phyloP scores from a whole-genome alignment of 2,113 vertebrate genomes.

The Platysternon megacephalum region DNA sequence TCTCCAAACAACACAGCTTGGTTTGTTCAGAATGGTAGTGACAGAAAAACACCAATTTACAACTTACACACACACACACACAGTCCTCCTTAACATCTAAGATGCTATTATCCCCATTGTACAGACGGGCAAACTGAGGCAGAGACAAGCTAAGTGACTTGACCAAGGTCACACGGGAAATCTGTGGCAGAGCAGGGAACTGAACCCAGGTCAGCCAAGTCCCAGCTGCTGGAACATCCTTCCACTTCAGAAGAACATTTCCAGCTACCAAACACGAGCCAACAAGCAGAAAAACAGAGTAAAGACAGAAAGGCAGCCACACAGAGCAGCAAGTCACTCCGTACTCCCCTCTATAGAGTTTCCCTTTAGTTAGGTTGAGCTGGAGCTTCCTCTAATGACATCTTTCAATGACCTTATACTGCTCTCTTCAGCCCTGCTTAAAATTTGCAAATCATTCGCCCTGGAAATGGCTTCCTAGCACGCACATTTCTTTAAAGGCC shows the following conservation, averaged over 20 bases:
- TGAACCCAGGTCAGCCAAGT: background rate
- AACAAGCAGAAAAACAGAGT: background rate
- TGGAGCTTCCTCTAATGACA: background rate
- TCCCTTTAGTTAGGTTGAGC: background rate
- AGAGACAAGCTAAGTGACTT: background rate
- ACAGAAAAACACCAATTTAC: background rate
- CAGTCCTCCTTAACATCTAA: background rate
- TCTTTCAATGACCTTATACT: background rate
- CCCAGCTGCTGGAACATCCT: background rate
- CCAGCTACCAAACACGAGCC: background rate
- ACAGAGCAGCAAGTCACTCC: background rate
- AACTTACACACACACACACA: background rate
- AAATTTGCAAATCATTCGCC: background rate
- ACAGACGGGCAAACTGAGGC: background rate
- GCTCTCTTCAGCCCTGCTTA: background rate
- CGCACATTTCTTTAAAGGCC: background rate
- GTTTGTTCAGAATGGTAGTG: background rate
- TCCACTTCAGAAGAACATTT: background rate
- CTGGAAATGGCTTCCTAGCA: background rate
- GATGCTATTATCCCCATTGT: background rate
- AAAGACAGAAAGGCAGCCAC: background rate
- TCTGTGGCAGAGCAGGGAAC: background rate
- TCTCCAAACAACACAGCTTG: background rate
- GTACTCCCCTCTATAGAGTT: background rate
- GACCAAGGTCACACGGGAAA: background rate